Conservation (phyloP, 2,113 vertebrate species). For the Microtus pennsylvanicus region DNA sequence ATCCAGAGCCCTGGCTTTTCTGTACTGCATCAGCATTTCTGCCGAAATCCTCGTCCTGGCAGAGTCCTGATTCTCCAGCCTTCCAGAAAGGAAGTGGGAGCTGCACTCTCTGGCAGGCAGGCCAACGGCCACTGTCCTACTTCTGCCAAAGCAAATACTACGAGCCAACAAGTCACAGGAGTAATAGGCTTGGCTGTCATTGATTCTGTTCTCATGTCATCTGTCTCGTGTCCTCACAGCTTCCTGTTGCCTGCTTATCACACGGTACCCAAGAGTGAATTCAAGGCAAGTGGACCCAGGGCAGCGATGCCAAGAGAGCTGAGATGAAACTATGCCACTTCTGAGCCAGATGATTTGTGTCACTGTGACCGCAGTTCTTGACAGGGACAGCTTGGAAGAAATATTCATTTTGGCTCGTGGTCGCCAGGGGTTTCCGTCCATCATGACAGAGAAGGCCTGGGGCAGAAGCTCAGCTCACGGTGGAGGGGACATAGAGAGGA, state of each 20-base stretch:
- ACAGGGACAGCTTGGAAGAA: background rate
- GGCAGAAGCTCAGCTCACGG: background rate
- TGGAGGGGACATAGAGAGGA: background rate
- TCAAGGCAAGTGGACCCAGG: background rate
- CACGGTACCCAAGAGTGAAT: too few species aligned
- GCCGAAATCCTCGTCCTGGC: background rate
- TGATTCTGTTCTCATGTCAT: background rate
- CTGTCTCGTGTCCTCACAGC: background rate
- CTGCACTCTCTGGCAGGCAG: background rate
- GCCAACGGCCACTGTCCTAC: rapidly evolving
- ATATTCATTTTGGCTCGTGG: background rate
- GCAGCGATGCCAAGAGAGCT: background rate
- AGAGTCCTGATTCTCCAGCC: too few species aligned
- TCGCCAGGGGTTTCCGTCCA: background rate
- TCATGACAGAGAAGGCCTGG: background rate
- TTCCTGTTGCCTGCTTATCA: background rate
- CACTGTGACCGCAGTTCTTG: background rate
- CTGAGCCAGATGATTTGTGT: too few species aligned
- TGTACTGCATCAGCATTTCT: too few species aligned
- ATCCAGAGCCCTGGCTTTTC: background rate
- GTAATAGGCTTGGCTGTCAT: too few species aligned
- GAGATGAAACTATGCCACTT: background rate
- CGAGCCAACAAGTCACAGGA: background rate
- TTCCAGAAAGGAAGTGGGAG: background rate
- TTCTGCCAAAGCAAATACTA: background rate